These are phyloP conservation scores for Caenorhabditis inopinata DNA, from an alignment of 1,140 invertebrate species.

Conservation along the genomic window DNA sequence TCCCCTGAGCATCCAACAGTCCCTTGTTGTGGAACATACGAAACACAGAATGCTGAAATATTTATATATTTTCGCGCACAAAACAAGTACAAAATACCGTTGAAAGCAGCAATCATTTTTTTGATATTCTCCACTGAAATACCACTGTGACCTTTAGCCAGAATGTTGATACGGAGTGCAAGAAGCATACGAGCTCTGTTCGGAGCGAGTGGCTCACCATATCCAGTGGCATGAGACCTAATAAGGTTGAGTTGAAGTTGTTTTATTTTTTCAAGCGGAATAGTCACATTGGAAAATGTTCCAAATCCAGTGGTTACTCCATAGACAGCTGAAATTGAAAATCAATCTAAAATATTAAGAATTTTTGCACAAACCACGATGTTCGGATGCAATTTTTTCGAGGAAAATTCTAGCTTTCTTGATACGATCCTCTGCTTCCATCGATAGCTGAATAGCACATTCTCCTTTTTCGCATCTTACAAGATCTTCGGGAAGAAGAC, in stretches of 20 bases:
- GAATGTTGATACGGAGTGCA: constrained; percentile 75
- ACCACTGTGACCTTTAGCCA: constrained; percentile 77
- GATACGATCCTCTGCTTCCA: constrained; percentile 53
- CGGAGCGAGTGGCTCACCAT: constrained; percentile 73
- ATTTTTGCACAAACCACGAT: constrained; percentile 52
- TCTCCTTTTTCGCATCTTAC: constrained; percentile 58
- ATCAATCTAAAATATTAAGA: not conserved
- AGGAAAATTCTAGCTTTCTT: constrained; percentile 55
- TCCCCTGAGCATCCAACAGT: constrained; percentile 77
- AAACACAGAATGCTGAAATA: constrained; percentile 73
- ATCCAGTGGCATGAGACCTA: constrained; percentile 75
- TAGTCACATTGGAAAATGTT: constrained; percentile 74
- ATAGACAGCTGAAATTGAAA: constrained; percentile 72
- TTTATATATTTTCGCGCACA: too few species aligned
- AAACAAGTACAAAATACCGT: constrained; percentile 69
- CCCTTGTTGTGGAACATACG: constrained; percentile 77
- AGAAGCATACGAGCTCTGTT: constrained; percentile 74
- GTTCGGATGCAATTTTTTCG: constrained; percentile 61
- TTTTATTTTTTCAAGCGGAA: constrained; percentile 72
- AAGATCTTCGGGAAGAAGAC: constrained; percentile 53
- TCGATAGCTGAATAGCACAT: constrained; percentile 54
- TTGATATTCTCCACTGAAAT: constrained; percentile 73
- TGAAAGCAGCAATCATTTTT: constrained; percentile 75
- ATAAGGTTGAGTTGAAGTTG: constrained; percentile 76
- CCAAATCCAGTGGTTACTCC: constrained; percentile 80